These are phyloP conservation scores for Tribolium madens DNA, from an alignment of 1,140 invertebrate species.

Conservation along the genomic window DNA sequence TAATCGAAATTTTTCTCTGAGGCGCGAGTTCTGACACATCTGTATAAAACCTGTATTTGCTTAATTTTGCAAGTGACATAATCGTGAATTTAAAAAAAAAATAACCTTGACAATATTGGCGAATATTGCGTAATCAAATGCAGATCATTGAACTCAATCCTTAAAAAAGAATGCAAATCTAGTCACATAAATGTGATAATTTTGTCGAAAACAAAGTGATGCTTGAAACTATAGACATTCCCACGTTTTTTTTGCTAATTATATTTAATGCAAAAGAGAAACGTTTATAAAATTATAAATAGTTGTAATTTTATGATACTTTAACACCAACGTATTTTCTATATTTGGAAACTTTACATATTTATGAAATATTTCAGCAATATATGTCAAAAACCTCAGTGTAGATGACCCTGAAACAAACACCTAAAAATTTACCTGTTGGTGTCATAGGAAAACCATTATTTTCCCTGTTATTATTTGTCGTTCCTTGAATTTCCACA, in stretches of 20 bases:
- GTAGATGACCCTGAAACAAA: background rate
- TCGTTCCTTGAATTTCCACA: conserved; percentile 52
- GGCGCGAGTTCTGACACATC: too few species aligned
- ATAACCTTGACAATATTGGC: background rate
- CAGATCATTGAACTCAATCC: background rate
- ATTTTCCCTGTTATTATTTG: conserved; percentile 60
- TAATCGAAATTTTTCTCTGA: too few species aligned
- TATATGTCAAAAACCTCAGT: background rate
- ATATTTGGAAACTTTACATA: conserved; percentile 27
- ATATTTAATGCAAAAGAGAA: conserved; percentile 7
- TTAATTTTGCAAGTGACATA: too few species aligned
- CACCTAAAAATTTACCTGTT: conserved; percentile 64
- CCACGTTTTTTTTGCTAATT: conserved; percentile 24
- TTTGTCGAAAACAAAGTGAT: conserved; percentile 7
- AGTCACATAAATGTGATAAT: conserved; percentile 23
- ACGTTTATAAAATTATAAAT: conserved; percentile 15
- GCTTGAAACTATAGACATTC: conserved; percentile 26
- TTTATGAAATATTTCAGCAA: conserved; percentile 30
- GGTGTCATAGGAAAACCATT: conserved; percentile 66
- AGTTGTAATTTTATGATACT: background rate
- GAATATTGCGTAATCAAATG: background rate
- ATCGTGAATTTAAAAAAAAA: too few species aligned
- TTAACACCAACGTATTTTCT: conserved; percentile 22
- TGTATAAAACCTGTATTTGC: too few species aligned
- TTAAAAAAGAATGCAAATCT: background rate